A percentile compares a stretch with the other conserved stretches of the same genome.
Conservation (phyloP, 2,797 vertebrate genomes). For the Megaceryle alcyon region DNA sequence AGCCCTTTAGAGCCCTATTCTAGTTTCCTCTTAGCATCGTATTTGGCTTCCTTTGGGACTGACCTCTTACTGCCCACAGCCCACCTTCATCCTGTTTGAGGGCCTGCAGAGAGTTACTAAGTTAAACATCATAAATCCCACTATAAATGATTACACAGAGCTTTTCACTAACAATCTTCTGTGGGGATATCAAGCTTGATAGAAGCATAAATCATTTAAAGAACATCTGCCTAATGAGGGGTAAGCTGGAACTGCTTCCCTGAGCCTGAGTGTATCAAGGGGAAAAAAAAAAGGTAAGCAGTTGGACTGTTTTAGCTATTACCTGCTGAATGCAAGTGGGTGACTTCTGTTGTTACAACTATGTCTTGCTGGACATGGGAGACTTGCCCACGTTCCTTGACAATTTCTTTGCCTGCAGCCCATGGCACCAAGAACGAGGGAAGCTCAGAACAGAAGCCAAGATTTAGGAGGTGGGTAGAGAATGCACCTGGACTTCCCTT, state of each 20-base stretch:
- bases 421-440: neutral
- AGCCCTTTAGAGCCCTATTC: conserved; percentile 35
- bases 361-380: neutral
- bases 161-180: conserved; percentile 75
- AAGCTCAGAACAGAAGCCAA: neutral
- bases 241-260: conserved; percentile 65
- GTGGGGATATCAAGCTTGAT: conserved; percentile 66
- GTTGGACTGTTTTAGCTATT: neutral
- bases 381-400: neutral
- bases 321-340: neutral
- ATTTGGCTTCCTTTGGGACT: conserved; percentile 75
- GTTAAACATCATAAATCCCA: conserved; percentile 74
- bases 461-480: neutral
- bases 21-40: conserved; percentile 54
- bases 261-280: conserved; percentile 8
- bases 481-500: neutral
- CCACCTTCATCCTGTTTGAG: conserved; percentile 54
- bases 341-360: neutral
- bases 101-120: conserved; percentile 62
- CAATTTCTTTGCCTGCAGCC: neutral
- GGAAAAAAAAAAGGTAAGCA: neutral
- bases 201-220: conserved; percentile 73
- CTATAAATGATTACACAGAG: conserved; percentile 73
- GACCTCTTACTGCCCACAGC: conserved; percentile 59
- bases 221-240: conserved; percentile 71